A percentile compares a stretch with the other conserved stretches of the same genome.
phyloP scores from a whole-genome alignment of 2,797 vertebrate genomes.

The Discoglossus pictus region DNA sequence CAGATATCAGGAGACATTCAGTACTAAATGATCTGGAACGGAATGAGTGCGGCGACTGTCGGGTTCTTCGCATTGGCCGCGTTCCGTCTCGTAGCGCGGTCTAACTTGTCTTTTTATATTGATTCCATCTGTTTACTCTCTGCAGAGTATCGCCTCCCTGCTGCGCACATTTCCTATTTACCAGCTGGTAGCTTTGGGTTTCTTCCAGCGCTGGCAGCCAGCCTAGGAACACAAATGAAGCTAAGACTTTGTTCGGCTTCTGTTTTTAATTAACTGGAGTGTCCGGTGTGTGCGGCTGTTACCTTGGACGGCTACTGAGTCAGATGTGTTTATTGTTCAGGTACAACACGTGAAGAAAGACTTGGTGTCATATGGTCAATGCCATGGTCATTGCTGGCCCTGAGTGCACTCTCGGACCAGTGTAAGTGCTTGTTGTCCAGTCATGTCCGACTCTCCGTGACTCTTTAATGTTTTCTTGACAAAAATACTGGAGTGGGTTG shows the following conservation, averaged over 20 bases:
- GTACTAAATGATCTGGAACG: conserved; percentile 79
- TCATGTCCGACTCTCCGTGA: no score
- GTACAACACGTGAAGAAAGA: no score
- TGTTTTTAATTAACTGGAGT: conserved; percentile 49
- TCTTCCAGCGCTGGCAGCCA: conserved; percentile 67
- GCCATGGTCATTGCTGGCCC: no score
- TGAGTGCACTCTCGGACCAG: no score
- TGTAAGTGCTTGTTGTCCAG: no score
- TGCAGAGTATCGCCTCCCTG: conserved; percentile 74
- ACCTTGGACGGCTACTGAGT: conserved; percentile 22
- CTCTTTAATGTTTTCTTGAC: no score
- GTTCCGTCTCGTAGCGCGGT: conserved; percentile 67
- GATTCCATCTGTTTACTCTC: conserved; percentile 82
- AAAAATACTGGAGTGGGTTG: no score
- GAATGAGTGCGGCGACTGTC: conserved; percentile 67
- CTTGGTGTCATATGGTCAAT: no score
- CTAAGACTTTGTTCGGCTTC: conserved; percentile 41
- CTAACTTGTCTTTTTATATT: conserved; percentile 80
- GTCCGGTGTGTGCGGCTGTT: conserved; percentile 29
- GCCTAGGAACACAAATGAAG: conserved; percentile 56
- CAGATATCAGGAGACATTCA: conserved; percentile 73
- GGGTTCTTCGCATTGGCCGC: conserved; percentile 70
- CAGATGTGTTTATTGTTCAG: conserved; percentile 8
- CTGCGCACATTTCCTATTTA: conserved; percentile 90
- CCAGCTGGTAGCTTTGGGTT: conserved; percentile 84